Base-by-base conservation (phyloP, 2,797 vertebrate species). In the Trematomus bernacchii region DNA sequence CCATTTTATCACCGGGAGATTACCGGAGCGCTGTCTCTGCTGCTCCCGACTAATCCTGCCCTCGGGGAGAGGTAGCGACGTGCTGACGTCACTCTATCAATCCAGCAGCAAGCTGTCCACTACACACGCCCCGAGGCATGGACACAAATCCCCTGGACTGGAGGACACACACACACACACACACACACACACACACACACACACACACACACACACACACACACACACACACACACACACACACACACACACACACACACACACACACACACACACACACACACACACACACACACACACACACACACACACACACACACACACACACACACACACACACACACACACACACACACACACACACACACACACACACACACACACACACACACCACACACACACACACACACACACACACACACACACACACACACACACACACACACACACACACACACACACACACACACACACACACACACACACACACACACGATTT, bases 11-110 rank as follows among this genome's bases (percentile, higher is more conserved):
- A 86, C 77, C 85, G 77, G 59, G 81, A 96, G 93, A 94, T 94
- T 93, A 95, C 92, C 83, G 91, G 92, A 89, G 87, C 90, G 85
- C 84, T 80, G 91, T 85, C 87, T 91, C 87, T 90, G 80, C 85
- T 82, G 88, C 89, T 90, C 44, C 4, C 81, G 92, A 94, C 95
- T 96, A 96, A 93, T 94, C 92, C 92, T 89, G 83, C 89, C 87
- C 89, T 77, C 83, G 5, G 68, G 68, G 88, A 88, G 92, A 96
- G 92, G 94, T 93, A n/a, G 89, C 86, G 83, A 82, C 81, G 78
- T 63, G 80, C 87, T 95, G 93, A 96, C 85, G 87, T 96, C 91
- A 94, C 92, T 70, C 87, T 76, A 91, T 93, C 92, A 91, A 89
- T 94, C 86, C 88, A 85, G 85, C 86, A 76, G 76, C 88, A 91